Conservation (phyloP, 37 sponge, comb jelly and placozoan species). For the Crambe crambe region DNA sequence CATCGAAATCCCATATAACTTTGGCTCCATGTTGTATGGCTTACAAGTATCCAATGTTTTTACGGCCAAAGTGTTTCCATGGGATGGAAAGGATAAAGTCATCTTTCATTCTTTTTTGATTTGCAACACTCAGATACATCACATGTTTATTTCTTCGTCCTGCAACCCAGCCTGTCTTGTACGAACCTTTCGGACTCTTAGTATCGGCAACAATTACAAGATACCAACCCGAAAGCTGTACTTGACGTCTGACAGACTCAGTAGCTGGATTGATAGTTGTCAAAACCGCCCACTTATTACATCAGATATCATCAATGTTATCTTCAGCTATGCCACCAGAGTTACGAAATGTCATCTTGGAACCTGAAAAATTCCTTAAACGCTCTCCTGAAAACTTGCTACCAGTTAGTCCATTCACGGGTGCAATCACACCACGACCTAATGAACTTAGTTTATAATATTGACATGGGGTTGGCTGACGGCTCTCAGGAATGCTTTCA, state of each 20-base stretch:
- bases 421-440: no score
- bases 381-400: no score
- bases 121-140: constrained; percentile 32
- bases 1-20: constrained; percentile 69
- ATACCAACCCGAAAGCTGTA: constrained; percentile 46
- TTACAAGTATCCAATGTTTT: constrained; percentile 71
- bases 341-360: no score
- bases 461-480: no score
- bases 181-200: no score
- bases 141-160: constrained; percentile 38
- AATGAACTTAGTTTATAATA: no score
- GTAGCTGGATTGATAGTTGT: constrained; percentile 49
- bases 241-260: constrained; percentile 43
- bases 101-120: constrained; percentile 16
- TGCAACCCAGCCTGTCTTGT: constrained; percentile 27
- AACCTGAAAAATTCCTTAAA: no score
- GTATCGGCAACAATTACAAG: constrained; percentile 52
- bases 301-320: no score
- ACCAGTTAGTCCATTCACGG: no score
- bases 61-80: constrained; percentile 57
- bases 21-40: constrained; percentile 60
- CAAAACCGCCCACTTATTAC: constrained; percentile 56
- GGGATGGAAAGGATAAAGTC: constrained; percentile 37
- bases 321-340: no score
- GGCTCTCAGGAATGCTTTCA: no score